Evolutionary conservation across 2,888 invertebrate genomes (phyloP).

Genomic region (Trissolcus japonicus): DNA sequence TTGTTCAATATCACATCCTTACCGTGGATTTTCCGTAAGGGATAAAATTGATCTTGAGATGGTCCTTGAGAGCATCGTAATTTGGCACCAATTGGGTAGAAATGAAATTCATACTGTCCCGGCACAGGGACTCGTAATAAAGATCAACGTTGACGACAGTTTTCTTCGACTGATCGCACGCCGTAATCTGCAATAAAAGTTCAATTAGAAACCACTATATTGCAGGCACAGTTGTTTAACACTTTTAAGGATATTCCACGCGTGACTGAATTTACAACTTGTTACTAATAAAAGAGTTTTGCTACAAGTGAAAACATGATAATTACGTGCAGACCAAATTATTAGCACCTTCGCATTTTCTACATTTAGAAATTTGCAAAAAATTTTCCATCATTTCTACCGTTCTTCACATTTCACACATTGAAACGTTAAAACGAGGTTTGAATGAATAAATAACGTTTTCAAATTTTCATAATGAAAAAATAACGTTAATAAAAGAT

Average conservation of each 20-base stretch:
- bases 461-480: too few species aligned
- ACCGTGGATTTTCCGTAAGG: constrained; percentile 79
- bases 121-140: constrained; percentile 79
- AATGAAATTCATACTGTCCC: constrained; percentile 78
- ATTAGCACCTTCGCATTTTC: too few species aligned
- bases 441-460: too few species aligned
- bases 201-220: background rate
- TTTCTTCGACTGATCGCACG: constrained; percentile 44
- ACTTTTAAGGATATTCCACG: constrained; percentile 14
- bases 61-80: constrained; percentile 71
- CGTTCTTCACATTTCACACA: too few species aligned
- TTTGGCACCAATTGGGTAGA: constrained; percentile 75
- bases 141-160: constrained; percentile 73
- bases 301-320: too few species aligned
- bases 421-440: too few species aligned
- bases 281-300: constrained; percentile 12
- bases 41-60: constrained; percentile 75
- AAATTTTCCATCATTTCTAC: too few species aligned
- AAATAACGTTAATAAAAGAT: too few species aligned
- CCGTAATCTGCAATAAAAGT: constrained; percentile 39
- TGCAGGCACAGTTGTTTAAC: constrained; percentile 17
- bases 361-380: too few species aligned
- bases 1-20: constrained; percentile 61
- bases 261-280: constrained; percentile 5
- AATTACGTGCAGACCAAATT: too few species aligned